Evolutionary conservation across 2,888 invertebrate genomes (phyloP).

Genomic region (Mesopsocus fuscifrons): DNA sequence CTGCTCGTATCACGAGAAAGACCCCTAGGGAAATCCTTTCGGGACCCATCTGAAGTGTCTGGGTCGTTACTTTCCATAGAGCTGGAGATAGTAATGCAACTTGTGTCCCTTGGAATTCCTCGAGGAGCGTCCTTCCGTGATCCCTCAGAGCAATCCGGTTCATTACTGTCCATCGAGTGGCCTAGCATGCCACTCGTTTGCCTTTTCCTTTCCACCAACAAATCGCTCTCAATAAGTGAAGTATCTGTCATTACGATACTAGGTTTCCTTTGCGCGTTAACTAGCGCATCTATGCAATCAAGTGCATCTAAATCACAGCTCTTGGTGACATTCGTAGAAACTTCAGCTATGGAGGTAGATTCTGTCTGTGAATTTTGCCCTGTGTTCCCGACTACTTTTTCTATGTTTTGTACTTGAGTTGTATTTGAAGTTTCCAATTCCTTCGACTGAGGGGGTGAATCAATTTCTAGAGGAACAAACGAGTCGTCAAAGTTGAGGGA

Average conservation of each 20-base stretch:
- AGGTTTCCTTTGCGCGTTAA: not conserved
- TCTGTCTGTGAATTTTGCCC: not conserved
- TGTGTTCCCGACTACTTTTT: not conserved
- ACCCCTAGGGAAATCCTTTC: not conserved
- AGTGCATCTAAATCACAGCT: too few relatives aligned
- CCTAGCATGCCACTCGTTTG: not conserved
- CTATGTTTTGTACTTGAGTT: not conserved
- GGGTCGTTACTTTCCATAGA: slow-evolving; percentile 5
- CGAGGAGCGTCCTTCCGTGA: not conserved
- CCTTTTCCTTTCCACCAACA: not conserved
- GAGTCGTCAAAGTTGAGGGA: slow-evolving; percentile 2
- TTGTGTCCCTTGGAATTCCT: slow-evolving; percentile 2
- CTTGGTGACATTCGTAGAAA: too few relatives aligned
- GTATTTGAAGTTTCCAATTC: not conserved
- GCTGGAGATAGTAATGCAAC: slow-evolving; percentile 1
- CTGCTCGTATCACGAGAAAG: not conserved
- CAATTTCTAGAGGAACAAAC: slow-evolving; percentile 6
- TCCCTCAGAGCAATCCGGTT: not conserved
- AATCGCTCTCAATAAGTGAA: not conserved
- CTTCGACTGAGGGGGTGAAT: not conserved
- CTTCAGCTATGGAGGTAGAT: not conserved
- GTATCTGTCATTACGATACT: not conserved
- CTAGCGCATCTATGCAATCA: not conserved
- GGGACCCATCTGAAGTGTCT: not conserved
- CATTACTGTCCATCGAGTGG: slow-evolving; percentile 2